Percentiles rank a stretch among this genome's conserved stretches.
phyloP scores from a whole-genome alignment of 2,888 invertebrate species.

The Psococerastis gibbosa region DNA sequence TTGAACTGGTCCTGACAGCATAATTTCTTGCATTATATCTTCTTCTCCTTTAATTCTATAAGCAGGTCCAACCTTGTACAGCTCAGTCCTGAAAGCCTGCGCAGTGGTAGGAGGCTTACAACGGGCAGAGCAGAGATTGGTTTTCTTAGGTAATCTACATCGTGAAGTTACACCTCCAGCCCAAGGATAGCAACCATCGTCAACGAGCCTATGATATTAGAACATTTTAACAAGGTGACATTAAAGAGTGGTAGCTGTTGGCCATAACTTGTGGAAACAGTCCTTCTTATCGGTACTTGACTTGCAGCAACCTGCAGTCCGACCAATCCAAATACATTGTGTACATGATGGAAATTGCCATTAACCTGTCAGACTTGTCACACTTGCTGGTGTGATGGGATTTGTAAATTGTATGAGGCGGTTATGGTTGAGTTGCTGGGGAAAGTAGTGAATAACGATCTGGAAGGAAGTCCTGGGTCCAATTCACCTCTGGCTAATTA shows the following conservation, averaged over 20 bases:
- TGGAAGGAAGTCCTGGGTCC: no score
- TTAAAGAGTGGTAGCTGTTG: background rate
- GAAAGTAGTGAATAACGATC: no score
- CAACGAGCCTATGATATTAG: conserved; percentile 45
- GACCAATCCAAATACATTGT: no score
- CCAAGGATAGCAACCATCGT: conserved; percentile 75
- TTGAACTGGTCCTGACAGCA: conserved; percentile 82
- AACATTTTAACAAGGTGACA: conserved; percentile 5
- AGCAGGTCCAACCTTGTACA: conserved; percentile 57
- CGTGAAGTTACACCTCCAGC: conserved; percentile 32
- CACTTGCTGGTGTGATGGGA: no score
- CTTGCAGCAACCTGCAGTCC: no score
- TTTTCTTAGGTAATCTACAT: conserved; percentile 40
- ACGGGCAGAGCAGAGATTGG: conserved; percentile 18
- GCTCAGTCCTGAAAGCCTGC: conserved; percentile 17
- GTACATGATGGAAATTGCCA: no score
- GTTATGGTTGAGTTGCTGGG: no score
- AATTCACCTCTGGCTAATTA: no score
- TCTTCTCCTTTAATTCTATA: conserved; percentile 52
- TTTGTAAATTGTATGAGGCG: background rate
- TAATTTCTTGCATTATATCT: conserved; percentile 84
- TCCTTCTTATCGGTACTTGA: no score
- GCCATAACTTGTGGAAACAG: no score
- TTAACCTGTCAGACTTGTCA: no score
- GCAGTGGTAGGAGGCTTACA: conserved; percentile 16